phyloP scores from a whole-genome alignment of 2,797 vertebrate genomes.

The Eremophila alpestris region DNA sequence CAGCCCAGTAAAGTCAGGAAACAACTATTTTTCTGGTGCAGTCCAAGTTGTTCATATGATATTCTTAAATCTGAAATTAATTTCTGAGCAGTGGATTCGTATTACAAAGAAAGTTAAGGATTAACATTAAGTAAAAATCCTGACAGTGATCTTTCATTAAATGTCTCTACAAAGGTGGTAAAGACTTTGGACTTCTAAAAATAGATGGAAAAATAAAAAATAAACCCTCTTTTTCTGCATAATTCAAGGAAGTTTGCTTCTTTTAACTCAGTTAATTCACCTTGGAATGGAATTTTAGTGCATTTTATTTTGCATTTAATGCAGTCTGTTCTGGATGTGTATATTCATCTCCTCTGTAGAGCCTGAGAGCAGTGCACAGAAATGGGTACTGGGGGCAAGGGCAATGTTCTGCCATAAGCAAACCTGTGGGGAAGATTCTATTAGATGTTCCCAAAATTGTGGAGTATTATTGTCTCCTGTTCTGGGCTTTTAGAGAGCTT shows the following conservation, averaged over 20 bases:
- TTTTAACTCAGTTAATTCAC: conserved; percentile 60
- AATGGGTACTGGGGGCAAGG: not conserved
- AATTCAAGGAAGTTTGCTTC: conserved; percentile 26
- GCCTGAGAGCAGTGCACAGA: conserved; percentile 17
- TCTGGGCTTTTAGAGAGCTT: not conserved
- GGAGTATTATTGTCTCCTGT: not conserved
- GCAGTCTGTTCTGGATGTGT: conserved; percentile 33
- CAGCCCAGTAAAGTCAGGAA: not conserved
- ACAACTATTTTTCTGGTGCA: not conserved
- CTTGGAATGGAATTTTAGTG: conserved; percentile 40
- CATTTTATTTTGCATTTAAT: conserved; percentile 63
- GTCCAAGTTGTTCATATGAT: not conserved
- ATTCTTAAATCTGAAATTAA: not conserved
- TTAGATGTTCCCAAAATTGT: not conserved
- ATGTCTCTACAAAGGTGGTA: not conserved
- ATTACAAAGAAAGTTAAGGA: not conserved
- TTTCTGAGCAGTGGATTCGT: not conserved
- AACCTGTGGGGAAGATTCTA: not conserved
- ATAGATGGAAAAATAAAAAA: not conserved
- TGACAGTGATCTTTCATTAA: not conserved
- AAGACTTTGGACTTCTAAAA: not conserved
- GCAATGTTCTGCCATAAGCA: conserved; percentile 20
- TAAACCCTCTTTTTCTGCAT: not conserved
- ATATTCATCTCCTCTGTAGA: conserved; percentile 7
- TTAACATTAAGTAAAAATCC: not conserved